phyloP scores from a whole-genome alignment of 2,797 vertebrate species.

The Falco rusticolus region DNA sequence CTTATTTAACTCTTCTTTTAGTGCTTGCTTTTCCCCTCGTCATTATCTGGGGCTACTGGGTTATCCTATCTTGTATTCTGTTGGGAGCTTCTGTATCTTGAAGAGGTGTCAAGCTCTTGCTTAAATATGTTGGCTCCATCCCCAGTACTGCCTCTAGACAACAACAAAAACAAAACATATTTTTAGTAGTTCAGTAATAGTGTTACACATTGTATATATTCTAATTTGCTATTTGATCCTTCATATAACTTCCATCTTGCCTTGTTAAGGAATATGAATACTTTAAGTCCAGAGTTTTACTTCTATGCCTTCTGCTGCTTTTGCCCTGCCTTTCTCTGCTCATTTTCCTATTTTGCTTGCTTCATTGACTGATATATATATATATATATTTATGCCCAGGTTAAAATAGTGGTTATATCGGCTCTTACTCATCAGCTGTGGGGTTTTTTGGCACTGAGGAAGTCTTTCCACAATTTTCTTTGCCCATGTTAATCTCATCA shows the following conservation, averaged over 20 bases:
- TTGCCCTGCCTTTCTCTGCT: neutral
- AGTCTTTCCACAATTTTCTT: neutral
- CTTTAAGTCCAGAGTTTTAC: neutral
- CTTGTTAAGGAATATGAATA: too few species aligned
- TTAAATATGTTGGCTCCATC: neutral
- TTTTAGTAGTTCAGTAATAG: neutral
- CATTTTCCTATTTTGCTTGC: neutral
- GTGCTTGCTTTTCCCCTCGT: neutral
- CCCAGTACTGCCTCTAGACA: neutral
- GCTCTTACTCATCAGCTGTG: neutral
- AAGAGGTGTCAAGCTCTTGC: neutral
- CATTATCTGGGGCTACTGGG: neutral
- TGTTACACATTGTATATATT: neutral
- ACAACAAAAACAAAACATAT: neutral
- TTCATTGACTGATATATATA: neutral
- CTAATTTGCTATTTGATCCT: neutral
- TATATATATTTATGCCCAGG: neutral
- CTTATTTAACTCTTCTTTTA: neutral
- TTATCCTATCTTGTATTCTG: neutral
- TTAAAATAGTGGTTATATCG: neutral
- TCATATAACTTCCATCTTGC: neutral
- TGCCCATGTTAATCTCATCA: accelerated
- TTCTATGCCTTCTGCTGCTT: neutral
- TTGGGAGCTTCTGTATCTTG: neutral
- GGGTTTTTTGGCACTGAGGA: neutral